phyloP scores from a whole-genome alignment of 2,113 vertebrate genomes.

The Dicentrarchus labrax region DNA sequence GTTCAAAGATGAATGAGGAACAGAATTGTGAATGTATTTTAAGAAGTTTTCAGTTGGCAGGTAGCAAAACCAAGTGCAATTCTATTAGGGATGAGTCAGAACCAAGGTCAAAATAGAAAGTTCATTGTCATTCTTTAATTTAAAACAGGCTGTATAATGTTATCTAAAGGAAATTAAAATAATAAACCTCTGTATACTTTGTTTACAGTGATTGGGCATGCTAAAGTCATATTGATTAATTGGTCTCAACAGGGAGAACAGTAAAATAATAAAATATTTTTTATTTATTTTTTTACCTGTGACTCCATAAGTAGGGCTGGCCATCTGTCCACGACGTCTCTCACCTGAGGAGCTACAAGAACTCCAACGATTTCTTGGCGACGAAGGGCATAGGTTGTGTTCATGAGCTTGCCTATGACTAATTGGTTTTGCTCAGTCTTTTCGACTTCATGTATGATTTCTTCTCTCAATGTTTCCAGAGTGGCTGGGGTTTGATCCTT shows the following conservation, averaged over 20 bases:
- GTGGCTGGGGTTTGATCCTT: slow-evolving; percentile 15
- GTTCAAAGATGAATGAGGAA: too few relatives aligned
- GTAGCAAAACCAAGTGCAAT: neutral
- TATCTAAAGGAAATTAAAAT: too few relatives aligned
- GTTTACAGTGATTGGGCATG: neutral
- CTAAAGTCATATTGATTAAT: neutral
- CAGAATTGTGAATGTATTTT: slow-evolving; percentile 1
- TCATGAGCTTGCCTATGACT: slow-evolving; percentile 29
- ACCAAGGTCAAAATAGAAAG: too few relatives aligned
- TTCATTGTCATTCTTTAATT: too few relatives aligned
- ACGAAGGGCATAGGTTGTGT: slow-evolving; percentile 16
- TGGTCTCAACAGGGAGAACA: neutral
- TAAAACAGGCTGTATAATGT: too few relatives aligned
- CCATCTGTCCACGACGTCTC: slow-evolving; percentile 2
- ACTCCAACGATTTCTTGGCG: slow-evolving; percentile 4
- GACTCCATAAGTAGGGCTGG: slow-evolving; percentile 5
- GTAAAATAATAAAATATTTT: too few relatives aligned
- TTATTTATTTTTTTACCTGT: neutral
- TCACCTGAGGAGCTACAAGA: neutral
- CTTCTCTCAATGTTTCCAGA: slow-evolving; percentile 22
- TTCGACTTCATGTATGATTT: slow-evolving; percentile 19
- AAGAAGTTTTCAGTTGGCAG: neutral
- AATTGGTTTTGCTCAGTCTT: slow-evolving; percentile 20
- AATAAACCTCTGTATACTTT: too few relatives aligned
- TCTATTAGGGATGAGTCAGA: neutral